Percentiles rank a stretch among this genome's conserved stretches.
These are phyloP conservation scores for Sarotherodon lohbergeri DNA, from an alignment of 2,113 vertebrate genomes.

Conservation along the genomic window DNA sequence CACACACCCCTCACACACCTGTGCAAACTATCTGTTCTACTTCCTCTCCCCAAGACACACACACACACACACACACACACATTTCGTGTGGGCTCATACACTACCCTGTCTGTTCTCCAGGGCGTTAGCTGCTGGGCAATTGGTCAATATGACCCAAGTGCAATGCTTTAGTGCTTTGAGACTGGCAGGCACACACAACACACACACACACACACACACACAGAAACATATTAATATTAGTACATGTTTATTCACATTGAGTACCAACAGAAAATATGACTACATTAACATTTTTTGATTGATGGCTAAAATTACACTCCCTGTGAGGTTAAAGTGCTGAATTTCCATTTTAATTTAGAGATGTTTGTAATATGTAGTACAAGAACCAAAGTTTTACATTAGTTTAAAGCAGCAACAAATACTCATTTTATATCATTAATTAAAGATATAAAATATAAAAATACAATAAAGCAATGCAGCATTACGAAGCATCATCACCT, in stretches of 20 bases:
- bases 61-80: background rate
- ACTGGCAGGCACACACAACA: conserved; percentile 26
- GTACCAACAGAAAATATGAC: background rate
- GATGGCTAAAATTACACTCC: background rate
- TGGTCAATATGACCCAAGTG: conserved; percentile 42
- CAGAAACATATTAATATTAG: background rate
- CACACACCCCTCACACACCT: conserved; percentile 51
- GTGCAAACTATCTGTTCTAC: conserved; percentile 57
- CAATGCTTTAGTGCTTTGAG: conserved; percentile 7
- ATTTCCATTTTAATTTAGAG: background rate
- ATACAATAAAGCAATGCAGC: background rate
- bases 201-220: background rate
- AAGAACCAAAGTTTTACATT: background rate
- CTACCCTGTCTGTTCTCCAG: conserved; percentile 58
- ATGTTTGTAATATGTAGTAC: background rate
- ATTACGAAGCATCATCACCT: background rate
- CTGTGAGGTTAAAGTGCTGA: background rate
- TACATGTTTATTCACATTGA: background rate
- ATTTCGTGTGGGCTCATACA: conserved; percentile 38
- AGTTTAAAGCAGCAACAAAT: background rate
- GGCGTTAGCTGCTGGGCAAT: conserved; percentile 47
- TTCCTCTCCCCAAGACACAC: conserved; percentile 25
- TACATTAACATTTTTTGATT: background rate
- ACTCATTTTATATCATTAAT: background rate
- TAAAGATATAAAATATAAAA: background rate